Evolutionary conservation across 2,113 vertebrate species (phyloP), one percentile per base, ranked within the genome.

Genomic region (Parus major): DNA sequence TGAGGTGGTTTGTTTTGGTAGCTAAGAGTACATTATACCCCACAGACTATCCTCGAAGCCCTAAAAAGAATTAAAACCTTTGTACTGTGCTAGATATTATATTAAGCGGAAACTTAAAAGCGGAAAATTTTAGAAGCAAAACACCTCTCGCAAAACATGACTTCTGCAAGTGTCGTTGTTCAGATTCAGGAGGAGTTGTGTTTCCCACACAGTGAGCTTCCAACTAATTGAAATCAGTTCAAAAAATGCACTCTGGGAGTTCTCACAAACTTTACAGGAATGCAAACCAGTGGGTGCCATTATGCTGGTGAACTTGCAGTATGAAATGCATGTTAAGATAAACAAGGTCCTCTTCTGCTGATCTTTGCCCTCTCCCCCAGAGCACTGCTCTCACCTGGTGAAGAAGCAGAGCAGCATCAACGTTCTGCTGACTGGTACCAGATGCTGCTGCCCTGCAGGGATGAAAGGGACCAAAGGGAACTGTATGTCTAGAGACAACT

Each of bases 1-100:
- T 93, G 82, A 94, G 92, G 90, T 86, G 93, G 76, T 95, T 97
- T 97, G 95, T 96, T 96, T 95, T 92, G 82, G 88, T 93, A 95
- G 72, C 76, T 93, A 83, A 78, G 56, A 93, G 90, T 90, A 86
- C 80, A 83, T 96, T 96, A 96, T 78, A 94, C 76, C 82, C 88
- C 65, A 88, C 52, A 90, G 92, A 93, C 60, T 88, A 83, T 49
- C 68, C 31, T 83, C 44, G 56, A 92, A 92, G 50, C 61, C 85
- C 68, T 59, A 59, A 86, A 91, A 94, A 83, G 82, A 90, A 78
- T 94, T 86, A 92, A 92, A 96, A 41, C 23, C 85, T 78, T 88
- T 92, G 39, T 92, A 42, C 61, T 85, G 57, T 35, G 71, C 63
- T 90, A 88, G 80, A 65, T 93, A 82, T 17, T 88, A 82, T 53